Percentiles rank a stretch among this genome's conserved stretches.
phyloP scores from a whole-genome alignment of 1,140 invertebrate genomes.

The Pissodes strobi region DNA sequence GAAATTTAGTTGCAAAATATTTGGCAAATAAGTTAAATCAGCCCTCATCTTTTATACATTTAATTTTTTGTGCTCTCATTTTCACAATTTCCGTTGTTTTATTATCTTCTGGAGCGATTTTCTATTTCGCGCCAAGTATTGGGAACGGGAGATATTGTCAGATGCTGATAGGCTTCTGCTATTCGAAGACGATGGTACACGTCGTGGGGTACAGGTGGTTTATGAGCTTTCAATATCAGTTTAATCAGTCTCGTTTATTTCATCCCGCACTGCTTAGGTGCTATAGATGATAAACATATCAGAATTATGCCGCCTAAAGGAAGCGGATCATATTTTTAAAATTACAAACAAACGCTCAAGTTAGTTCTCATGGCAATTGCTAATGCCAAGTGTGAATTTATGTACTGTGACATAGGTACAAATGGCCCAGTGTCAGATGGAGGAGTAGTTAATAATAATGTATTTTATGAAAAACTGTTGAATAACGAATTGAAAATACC shows the following conservation, averaged over 20 bases:
- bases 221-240: not conserved
- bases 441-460: slow-evolving; percentile 45
- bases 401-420: slow-evolving; percentile 49
- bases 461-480: slow-evolving; percentile 37
- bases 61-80: not conserved
- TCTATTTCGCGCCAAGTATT: too few species aligned
- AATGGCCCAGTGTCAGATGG: slow-evolving; percentile 48
- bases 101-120: not conserved
- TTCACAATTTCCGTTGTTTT: not conserved
- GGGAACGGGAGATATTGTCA: too few species aligned
- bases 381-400: slow-evolving; percentile 53
- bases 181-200: too few species aligned
- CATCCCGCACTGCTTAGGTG: too few species aligned
- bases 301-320: not conserved
- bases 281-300: slow-evolving; percentile 21
- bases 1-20: not conserved
- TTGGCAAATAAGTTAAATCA: not conserved
- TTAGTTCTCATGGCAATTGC: slow-evolving; percentile 37
- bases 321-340: slow-evolving; percentile 7
- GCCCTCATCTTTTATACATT: not conserved
- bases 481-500: slow-evolving; percentile 9
- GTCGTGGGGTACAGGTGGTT: not conserved
- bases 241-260: too few species aligned
- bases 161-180: too few species aligned
- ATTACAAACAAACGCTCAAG: slow-evolving; percentile 48